These are phyloP conservation scores for Erpobdella octoculata DNA, from an alignment of 2,888 invertebrate species.

Conservation along the genomic window DNA sequence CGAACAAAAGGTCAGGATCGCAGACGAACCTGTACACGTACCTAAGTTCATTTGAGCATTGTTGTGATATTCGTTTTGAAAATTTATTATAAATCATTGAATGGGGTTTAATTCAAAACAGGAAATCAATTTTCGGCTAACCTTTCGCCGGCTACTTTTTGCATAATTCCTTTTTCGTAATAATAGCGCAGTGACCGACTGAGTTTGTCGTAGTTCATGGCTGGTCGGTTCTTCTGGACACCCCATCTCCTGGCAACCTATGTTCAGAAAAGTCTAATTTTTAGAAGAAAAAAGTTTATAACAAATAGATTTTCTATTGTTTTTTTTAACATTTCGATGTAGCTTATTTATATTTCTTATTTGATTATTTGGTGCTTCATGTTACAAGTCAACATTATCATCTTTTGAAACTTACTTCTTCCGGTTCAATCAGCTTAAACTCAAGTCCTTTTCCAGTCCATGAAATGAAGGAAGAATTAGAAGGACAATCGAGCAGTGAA, in stretches of 20 bases:
- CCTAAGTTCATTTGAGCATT: not conserved
- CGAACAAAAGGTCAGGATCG: conserved; percentile 62
- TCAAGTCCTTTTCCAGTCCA: conserved; percentile 93
- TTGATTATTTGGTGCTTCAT: too few species aligned
- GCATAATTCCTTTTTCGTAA: conserved; percentile 97
- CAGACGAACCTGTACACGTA: conserved; percentile 95
- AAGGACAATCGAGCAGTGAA: conserved; percentile 58
- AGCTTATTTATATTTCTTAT: too few species aligned
- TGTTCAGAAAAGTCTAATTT: not conserved
- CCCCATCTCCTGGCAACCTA: conserved; percentile 87
- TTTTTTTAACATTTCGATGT: too few species aligned
- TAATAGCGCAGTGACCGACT: conserved; percentile 88
- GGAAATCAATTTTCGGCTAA: too few species aligned
- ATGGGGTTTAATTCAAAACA: too few species aligned
- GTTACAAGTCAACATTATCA: too few species aligned
- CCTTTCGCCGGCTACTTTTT: conserved; percentile 82
- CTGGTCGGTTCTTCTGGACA: conserved; percentile 87
- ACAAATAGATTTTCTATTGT: not conserved
- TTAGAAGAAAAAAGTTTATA: not conserved
- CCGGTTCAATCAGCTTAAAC: conserved; percentile 89
- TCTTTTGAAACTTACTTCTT: conserved; percentile 76
- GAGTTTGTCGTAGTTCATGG: conserved; percentile 94
- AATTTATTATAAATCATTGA: too few species aligned
- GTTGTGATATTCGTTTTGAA: too few species aligned
- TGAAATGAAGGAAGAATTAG: conserved; percentile 61